Base-by-base conservation (phyloP, 1,140 invertebrate species). In the Caligus rogercresseyi region DNA sequence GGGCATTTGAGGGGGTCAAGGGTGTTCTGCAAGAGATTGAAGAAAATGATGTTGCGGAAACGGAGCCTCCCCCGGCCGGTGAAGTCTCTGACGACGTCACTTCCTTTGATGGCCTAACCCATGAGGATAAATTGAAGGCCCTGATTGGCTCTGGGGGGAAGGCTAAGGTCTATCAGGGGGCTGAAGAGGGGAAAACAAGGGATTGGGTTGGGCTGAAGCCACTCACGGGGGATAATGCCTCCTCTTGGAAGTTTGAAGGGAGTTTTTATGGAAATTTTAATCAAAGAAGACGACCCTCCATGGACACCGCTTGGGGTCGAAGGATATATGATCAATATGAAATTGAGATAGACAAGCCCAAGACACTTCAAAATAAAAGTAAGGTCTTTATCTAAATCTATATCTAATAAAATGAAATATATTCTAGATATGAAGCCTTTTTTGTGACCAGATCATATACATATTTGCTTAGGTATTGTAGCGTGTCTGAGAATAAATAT, bases 251-350 rank as follows among this genome's bases (percentile, higher is more conserved):
- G 25, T 63, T 63, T 55, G 21, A 56, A 23, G 61, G 52, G 7
- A 57, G 43, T 23, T 63, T 63, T 19, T 63, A 63, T 25, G 61
- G 61, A 23, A 63, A 63, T 26, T 63, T 63, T 57, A 63, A 63
- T 25, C 52, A 56, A 4, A 54, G 61, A 2, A 2, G 61, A 18
- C n/a, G 61, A 55, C 61, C 61, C 2, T 63, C 61, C 14, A 63
- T 63, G 52, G 61, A 63, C 19, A 63, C 61, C 2, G 61, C 61
- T 21, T 63, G 61, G 61, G 61, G 61, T 2, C 56, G 61, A 62
- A 2, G 61, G 20, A 51, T 63, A 2, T 63, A 58, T 53, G 61
- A 63, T 55, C 61, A 63, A 19, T 63, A 63, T 55, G 61, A 63
- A 19, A 63, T 63, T 3, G 61, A 63, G 18, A 54, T 25, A 11